Percentiles rank a stretch among this genome's conserved stretches.
Conservation (phyloP, 1,140 invertebrate species). For the Temnothorax curvispinosus region DNA sequence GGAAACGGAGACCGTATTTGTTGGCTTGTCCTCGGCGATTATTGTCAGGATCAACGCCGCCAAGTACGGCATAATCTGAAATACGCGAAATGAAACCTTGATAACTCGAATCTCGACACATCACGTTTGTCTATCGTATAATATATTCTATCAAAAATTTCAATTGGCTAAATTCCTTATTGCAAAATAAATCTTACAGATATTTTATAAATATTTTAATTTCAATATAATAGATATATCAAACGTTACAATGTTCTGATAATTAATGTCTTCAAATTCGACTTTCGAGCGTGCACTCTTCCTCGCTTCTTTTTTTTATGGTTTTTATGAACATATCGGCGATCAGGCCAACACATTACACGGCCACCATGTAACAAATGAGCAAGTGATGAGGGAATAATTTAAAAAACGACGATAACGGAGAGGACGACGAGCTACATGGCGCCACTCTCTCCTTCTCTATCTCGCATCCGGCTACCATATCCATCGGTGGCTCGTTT, state of each 20-base stretch:
- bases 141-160: not conserved
- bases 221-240: not conserved
- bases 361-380: conserved; percentile 58
- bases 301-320: not conserved
- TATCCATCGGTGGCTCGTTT: conserved; percentile 49
- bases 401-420: conserved; percentile 72
- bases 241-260: not conserved
- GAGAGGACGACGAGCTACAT: conserved; percentile 30
- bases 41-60: conserved; percentile 65
- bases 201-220: conserved; percentile 17
- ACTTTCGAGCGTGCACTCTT: not conserved
- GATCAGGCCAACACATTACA: not conserved
- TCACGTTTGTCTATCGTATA: not conserved
- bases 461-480: not conserved
- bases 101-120: not conserved
- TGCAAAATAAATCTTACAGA: not conserved
- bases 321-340: conserved; percentile 20
- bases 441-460: conserved; percentile 50
- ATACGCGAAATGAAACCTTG: conserved; percentile 23
- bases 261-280: not conserved
- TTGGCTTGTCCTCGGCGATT: conserved; percentile 75
- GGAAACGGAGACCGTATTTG: conserved; percentile 78
- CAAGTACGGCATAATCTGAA: conserved; percentile 77
- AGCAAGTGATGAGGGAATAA: conserved; percentile 75
- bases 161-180: not conserved